Conservation (phyloP, 2,113 vertebrate species). For the Zapornia atra region DNA sequence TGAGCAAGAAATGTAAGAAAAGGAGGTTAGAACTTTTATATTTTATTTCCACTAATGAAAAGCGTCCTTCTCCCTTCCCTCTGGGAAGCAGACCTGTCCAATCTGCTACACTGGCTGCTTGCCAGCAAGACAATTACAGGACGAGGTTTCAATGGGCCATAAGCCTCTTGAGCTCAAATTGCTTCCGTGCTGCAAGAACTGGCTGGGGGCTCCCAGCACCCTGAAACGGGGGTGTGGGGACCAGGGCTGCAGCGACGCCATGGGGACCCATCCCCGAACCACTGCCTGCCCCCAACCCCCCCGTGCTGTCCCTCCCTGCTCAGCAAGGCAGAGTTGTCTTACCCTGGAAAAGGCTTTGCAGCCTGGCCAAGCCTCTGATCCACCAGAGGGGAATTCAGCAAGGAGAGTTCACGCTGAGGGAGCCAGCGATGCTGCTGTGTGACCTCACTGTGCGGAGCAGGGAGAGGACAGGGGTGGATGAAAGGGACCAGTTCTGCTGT, state of each 20-base stretch:
- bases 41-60: neutral
- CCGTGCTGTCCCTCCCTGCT: neutral
- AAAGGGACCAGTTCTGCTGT: neutral
- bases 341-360: neutral
- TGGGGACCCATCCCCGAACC: fast-evolving
- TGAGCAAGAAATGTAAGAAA: neutral
- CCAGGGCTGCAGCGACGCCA: neutral
- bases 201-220: neutral
- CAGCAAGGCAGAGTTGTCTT: neutral
- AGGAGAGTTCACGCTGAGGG: neutral
- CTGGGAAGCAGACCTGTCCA: neutral
- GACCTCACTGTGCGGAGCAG: neutral
- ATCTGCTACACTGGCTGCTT: neutral
- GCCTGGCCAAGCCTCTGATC: neutral
- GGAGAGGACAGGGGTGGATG: neutral
- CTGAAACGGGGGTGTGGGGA: neutral
- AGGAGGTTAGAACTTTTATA: neutral
- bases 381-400: neutral
- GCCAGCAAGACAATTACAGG: slow-evolving; percentile 11
- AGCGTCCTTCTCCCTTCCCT: neutral
- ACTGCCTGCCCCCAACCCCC: neutral
- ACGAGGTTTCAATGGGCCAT: neutral
- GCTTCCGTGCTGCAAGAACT: fast-evolving
- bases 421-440: fast-evolving
- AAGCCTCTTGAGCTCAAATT: neutral